Conservation (phyloP, 2,113 vertebrate genomes). For the Rhadina sibilatrix region DNA sequence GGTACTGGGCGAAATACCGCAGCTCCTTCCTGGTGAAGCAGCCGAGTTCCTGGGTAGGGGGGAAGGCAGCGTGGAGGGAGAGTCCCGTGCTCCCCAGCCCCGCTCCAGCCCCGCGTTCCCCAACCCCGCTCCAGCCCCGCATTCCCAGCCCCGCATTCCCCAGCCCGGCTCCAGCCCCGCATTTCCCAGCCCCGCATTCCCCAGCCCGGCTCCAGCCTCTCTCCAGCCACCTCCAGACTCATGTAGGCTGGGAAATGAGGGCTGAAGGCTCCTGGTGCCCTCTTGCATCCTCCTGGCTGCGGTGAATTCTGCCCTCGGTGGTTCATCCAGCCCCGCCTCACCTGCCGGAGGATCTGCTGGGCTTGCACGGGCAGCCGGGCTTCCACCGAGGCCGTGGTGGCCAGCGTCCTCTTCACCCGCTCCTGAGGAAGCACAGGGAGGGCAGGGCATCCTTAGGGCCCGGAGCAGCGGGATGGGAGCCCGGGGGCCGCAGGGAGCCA, state of each 20-base stretch:
- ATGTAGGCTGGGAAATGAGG: background rate
- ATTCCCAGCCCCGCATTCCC: fast-evolving
- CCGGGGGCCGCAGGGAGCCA: fast-evolving
- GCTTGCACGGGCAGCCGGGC: slow-evolving; percentile 43
- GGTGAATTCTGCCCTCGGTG: background rate
- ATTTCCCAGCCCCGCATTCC: fast-evolving
- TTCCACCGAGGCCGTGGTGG: slow-evolving; percentile 4
- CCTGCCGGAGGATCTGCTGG: slow-evolving; percentile 65
- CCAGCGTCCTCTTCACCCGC: background rate
- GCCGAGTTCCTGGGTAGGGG: slow-evolving; percentile 63
- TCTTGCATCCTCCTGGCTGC: background rate
- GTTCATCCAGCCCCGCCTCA: slow-evolving; percentile 8
- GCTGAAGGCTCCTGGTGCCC: background rate
- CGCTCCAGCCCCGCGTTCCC: fast-evolving
- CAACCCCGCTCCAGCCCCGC: background rate
- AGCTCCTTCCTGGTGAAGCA: slow-evolving; percentile 71
- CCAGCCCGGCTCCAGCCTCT: background rate
- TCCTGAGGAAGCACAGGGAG: background rate
- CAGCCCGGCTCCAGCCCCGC: too few relatives aligned
- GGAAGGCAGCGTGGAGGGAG: background rate
- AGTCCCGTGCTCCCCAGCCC: too few relatives aligned
- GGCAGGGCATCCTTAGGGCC: background rate
- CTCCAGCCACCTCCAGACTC: background rate
- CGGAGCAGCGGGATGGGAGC: background rate
- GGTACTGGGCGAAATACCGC: slow-evolving; percentile 69